A percentile compares a stretch with the other conserved stretches of the same genome.
Evolutionary conservation across 2,797 vertebrate genomes (phyloP).

Genomic region (Lutjanus campechanus): DNA sequence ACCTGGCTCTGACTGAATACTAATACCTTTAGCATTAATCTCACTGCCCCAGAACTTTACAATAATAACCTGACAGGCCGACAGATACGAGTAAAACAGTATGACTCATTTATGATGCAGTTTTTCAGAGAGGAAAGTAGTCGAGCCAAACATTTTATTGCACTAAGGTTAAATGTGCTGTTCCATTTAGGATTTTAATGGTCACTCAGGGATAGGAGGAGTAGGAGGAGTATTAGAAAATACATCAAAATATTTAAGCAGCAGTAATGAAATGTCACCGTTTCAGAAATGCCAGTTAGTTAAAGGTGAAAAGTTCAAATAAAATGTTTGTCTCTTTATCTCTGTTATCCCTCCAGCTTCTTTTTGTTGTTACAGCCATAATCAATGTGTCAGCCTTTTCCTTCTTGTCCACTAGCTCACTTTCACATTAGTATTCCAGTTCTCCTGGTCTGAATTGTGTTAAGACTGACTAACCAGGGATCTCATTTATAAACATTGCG

Average conservation of each 20-base stretch:
- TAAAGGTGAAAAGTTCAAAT: background rate
- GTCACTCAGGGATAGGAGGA: background rate
- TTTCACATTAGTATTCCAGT: background rate
- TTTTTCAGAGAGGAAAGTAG: background rate
- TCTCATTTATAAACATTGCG: no score
- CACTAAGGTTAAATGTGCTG: background rate
- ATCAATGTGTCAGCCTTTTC: no score
- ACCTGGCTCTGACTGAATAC: background rate
- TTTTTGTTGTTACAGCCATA: background rate
- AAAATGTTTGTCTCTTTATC: background rate
- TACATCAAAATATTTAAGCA: no score
- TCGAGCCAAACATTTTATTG: background rate
- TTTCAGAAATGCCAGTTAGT: background rate
- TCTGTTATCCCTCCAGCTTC: background rate
- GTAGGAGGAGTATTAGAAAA: background rate
- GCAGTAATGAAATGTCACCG: no score
- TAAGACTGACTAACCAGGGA: no score
- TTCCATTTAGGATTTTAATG: background rate
- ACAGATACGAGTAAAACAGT: background rate
- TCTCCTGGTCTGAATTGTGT: background rate
- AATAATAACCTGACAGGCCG: background rate
- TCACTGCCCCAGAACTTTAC: background rate
- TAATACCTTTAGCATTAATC: background rate
- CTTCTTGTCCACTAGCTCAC: background rate
- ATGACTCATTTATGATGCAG: background rate